Percentiles rank a stretch among this genome's conserved stretches.
phyloP scores from a whole-genome alignment of 1,140 invertebrate species.

The Neodiprion fabricii region DNA sequence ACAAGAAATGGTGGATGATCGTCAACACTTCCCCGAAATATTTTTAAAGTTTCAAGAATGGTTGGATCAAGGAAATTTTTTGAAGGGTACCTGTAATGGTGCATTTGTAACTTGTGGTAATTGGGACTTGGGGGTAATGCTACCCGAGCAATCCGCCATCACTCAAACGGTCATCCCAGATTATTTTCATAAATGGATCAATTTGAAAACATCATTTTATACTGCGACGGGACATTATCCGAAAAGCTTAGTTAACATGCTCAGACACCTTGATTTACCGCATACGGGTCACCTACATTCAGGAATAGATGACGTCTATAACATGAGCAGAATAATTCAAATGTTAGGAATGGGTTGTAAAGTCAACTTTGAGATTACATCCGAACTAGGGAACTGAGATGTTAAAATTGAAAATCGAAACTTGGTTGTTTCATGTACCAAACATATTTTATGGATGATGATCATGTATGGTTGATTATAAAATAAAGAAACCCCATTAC shows the following conservation, averaged over 20 bases:
- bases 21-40: slow-evolving; percentile 50
- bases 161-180: slow-evolving; percentile 57
- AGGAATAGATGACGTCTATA: slow-evolving; percentile 51
- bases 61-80: slow-evolving; percentile 45
- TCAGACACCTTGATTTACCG: slow-evolving; percentile 37
- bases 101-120: slow-evolving; percentile 70
- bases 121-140: slow-evolving; percentile 70
- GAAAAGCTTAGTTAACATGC: slow-evolving; percentile 47
- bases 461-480: no score
- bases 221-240: slow-evolving; percentile 44
- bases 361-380: slow-evolving; percentile 42
- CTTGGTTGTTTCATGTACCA: no score
- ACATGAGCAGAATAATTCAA: slow-evolving; percentile 48
- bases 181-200: slow-evolving; percentile 67
- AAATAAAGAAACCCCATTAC: no score
- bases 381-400: slow-evolving; percentile 5
- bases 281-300: slow-evolving; percentile 50
- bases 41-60: slow-evolving; percentile 52
- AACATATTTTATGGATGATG: no score
- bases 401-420: background rate
- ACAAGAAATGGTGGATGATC: slow-evolving; percentile 50
- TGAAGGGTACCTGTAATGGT: slow-evolving; percentile 27
- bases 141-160: slow-evolving; percentile 64
- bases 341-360: slow-evolving; percentile 34
- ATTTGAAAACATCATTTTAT: slow-evolving; percentile 64